Evolutionary conservation across 2,888 invertebrate species (phyloP).

Genomic region (Mylabris sibirica): DNA sequence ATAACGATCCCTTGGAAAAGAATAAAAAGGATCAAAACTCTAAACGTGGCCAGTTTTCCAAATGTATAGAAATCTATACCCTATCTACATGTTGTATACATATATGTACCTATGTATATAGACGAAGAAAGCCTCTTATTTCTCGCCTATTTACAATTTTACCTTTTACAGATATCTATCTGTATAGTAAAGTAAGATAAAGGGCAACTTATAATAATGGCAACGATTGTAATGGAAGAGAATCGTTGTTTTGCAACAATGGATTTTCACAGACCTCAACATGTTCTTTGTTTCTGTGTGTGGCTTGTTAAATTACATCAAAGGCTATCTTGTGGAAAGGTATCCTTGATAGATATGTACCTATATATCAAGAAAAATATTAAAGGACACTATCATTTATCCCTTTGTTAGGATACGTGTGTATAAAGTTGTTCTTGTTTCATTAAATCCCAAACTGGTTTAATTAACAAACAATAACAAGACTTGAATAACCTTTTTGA

Average conservation of each 20-base stretch:
- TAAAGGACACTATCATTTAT: slow-evolving; percentile 7
- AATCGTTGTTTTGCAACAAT: slow-evolving; percentile 14
- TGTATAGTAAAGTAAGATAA: background rate
- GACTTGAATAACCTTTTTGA: background rate
- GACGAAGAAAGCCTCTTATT: no score
- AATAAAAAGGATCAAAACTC: slow-evolving; percentile 34
- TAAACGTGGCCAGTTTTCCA: slow-evolving; percentile 33
- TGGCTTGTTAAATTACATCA: slow-evolving; percentile 16
- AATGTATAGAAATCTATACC: slow-evolving; percentile 15
- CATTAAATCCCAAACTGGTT: background rate
- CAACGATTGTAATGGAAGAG: background rate
- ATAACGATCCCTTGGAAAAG: slow-evolving; percentile 33
- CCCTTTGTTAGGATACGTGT: background rate
- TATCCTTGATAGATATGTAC: background rate
- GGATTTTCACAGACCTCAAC: slow-evolving; percentile 8
- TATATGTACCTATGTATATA: no score
- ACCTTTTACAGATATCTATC: slow-evolving; percentile 13
- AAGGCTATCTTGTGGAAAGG: slow-evolving; percentile 20
- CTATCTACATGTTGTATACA: slow-evolving; percentile 25
- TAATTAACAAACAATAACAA: background rate
- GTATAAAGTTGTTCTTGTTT: slow-evolving; percentile 4
- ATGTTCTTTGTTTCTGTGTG: slow-evolving; percentile 1
- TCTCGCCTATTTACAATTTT: slow-evolving; percentile 25
- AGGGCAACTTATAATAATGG: background rate
- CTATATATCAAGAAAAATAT: slow-evolving; percentile 21